Evolutionary conservation across 2,888 invertebrate genomes (phyloP).

Genomic region (Xestobium rufovillosum): DNA sequence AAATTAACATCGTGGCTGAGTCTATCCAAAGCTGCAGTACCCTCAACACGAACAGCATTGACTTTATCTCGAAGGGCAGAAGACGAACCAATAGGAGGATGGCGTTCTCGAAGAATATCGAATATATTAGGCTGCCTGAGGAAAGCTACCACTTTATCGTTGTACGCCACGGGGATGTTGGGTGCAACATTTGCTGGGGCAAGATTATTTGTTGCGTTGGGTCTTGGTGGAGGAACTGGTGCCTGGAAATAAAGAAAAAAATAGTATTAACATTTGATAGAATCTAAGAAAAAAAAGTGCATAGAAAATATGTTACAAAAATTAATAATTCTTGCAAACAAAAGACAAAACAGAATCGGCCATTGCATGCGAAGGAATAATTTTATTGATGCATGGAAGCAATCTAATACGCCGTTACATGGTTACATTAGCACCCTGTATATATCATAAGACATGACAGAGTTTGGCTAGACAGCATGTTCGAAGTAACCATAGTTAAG

Average conservation of each 20-base stretch:
- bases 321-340: no score
- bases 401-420: no score
- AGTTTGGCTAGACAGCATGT: no score
- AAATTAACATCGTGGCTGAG: conserved; percentile 90
- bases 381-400: no score
- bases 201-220: conserved; percentile 46
- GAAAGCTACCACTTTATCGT: conserved; percentile 95
- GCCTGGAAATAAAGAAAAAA: conserved; percentile 46
- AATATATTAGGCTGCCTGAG: conserved; percentile 89
- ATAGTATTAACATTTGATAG: conserved; percentile 2
- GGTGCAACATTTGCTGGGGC: conserved; percentile 44
- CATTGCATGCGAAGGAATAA: no score
- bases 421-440: no score
- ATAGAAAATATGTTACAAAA: no score
- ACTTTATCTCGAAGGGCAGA: conserved; percentile 78
- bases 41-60: conserved; percentile 81
- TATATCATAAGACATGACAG: no score
- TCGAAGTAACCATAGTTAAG: no score
- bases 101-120: conserved; percentile 80
- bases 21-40: conserved; percentile 73
- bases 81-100: conserved; percentile 63
- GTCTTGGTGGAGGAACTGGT: conserved; percentile 69
- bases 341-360: no score
- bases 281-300: no score
- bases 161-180: conserved; percentile 83